These are phyloP conservation scores for Liolophura sinensis DNA, from an alignment of 1,140 invertebrate genomes.

Conservation along the genomic window DNA sequence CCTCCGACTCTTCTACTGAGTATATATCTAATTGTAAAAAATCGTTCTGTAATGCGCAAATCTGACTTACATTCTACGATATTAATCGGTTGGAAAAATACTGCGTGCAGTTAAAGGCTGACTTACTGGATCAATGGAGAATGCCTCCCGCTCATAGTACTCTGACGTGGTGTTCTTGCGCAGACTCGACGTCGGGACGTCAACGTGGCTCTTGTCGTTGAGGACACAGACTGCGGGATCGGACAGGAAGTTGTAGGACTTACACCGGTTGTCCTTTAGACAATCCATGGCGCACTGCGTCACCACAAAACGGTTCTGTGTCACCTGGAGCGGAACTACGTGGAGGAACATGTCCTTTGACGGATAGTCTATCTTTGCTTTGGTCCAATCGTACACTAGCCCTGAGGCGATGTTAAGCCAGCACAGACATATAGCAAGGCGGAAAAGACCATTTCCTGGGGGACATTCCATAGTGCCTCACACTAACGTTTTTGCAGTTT, in stretches of 20 bases:
- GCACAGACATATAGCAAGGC: too few relatives aligned
- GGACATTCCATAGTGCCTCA: too few relatives aligned
- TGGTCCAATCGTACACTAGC: too few relatives aligned
- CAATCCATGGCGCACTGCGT: constrained; percentile 37
- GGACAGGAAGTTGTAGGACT: constrained; percentile 29
- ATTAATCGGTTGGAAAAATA: background rate
- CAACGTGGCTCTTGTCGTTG: constrained; percentile 24
- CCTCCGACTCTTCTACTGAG: too few relatives aligned
- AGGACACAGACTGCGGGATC: constrained; percentile 23
- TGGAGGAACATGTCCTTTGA: too few relatives aligned
- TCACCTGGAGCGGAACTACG: background rate
- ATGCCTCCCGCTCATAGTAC: constrained; percentile 27
- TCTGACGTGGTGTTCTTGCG: constrained; percentile 8
- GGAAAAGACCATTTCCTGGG: too few relatives aligned
- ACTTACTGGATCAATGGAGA: constrained; percentile 32
- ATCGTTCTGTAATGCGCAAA: too few relatives aligned
- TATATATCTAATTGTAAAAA: too few relatives aligned
- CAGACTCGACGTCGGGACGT: constrained; percentile 16
- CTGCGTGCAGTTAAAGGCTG: background rate
- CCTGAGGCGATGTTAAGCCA: too few relatives aligned
- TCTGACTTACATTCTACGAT: background rate
- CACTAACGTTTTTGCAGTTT: too few relatives aligned
- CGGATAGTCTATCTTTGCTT: too few relatives aligned
- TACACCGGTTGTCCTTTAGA: constrained; percentile 19
- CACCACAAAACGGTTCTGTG: constrained; percentile 3